phyloP scores from a whole-genome alignment of 2,888 invertebrate genomes.

The Amphipyra tragopoginis region DNA sequence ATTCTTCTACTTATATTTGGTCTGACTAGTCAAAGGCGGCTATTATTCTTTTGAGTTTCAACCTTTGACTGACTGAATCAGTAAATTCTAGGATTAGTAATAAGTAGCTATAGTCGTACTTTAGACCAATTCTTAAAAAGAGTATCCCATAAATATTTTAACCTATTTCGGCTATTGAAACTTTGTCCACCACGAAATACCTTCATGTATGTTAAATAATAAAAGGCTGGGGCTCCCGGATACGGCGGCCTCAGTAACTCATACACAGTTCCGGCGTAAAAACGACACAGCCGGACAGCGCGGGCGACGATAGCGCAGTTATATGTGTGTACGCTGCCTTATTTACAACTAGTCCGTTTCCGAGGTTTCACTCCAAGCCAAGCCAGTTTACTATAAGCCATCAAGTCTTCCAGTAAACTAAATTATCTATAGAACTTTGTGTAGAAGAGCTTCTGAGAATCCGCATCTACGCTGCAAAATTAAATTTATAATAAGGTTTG shows the following conservation, averaged over 20 bases:
- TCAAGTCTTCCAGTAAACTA: constrained; percentile 47
- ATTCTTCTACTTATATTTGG: no score
- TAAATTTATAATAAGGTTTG: constrained; percentile 9
- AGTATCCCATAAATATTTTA: constrained; percentile 30
- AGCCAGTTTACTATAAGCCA: constrained; percentile 42
- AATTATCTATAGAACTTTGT: constrained; percentile 43
- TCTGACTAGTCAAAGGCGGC: no score
- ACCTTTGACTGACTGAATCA: no score
- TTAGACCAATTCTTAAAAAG: constrained; percentile 13
- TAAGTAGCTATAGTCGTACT: no score
- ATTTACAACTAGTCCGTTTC: constrained; percentile 75
- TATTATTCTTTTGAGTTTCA: no score
- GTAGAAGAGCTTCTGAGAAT: constrained; percentile 3
- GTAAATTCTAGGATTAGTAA: no score
- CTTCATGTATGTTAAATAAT: constrained; percentile 70
- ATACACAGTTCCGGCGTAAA: constrained; percentile 85
- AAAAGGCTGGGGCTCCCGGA: constrained; percentile 75
- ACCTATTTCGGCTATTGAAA: constrained; percentile 57
- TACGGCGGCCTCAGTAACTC: constrained; percentile 79
- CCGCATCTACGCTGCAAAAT: not conserved
- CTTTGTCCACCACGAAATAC: constrained; percentile 58
- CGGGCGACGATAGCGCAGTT: constrained; percentile 72
- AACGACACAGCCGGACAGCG: constrained; percentile 77
- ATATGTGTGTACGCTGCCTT: constrained; percentile 71
- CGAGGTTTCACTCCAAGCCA: constrained; percentile 63